Conservation (phyloP, 2,797 vertebrate genomes). For the Xiphorhynchus erythropygius region DNA sequence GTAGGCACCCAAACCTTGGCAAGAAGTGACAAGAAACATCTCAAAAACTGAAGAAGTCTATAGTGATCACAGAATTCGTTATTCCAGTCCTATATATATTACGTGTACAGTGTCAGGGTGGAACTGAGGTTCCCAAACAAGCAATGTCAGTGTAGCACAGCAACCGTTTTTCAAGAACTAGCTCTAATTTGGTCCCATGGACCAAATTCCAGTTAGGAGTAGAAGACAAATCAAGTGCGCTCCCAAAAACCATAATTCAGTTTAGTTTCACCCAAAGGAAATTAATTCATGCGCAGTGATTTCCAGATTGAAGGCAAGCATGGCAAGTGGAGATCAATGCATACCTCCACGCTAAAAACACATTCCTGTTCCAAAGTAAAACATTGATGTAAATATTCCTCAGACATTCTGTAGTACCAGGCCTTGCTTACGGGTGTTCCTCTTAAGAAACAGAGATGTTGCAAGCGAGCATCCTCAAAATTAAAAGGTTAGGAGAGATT, state of each 20-base stretch:
- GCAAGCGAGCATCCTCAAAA: neutral
- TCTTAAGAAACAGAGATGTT: neutral
- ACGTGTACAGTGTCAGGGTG: neutral
- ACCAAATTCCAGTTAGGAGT: neutral
- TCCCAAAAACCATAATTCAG: neutral
- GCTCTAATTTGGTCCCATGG: neutral
- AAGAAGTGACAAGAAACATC: neutral
- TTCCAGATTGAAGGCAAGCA: neutral
- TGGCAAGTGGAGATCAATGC: neutral
- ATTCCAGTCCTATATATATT: neutral
- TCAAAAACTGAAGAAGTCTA: neutral
- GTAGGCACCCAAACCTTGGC: neutral
- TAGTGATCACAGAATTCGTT: neutral
- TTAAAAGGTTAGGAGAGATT: neutral
- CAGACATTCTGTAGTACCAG: neutral
- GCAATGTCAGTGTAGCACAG: neutral
- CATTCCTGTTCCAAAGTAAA: neutral
- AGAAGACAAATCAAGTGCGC: neutral
- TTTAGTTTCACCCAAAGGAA: neutral
- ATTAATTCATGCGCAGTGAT: neutral
- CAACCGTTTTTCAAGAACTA: neutral
- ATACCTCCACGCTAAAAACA: neutral
- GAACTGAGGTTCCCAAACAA: neutral
- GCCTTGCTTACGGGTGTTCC: neutral
- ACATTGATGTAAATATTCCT: neutral